Evolutionary conservation across 2,113 vertebrate genomes (phyloP), one percentile per base, ranked within the genome.

Genomic region (Chaetura pelagica): DNA sequence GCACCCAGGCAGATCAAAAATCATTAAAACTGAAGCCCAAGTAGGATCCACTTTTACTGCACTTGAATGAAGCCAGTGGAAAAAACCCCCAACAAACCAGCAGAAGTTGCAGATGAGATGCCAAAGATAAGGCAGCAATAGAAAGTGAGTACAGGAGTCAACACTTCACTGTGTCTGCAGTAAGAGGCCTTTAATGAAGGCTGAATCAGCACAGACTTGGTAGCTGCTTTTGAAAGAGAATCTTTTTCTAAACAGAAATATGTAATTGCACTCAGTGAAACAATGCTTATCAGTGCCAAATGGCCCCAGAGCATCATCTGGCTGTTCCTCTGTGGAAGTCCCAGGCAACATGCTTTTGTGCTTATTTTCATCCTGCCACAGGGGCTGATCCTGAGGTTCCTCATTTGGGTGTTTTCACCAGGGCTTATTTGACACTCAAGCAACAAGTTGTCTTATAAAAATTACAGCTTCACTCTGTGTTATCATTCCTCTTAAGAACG

Each of bases 41-140:
- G 62, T 57, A 66, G 64, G 73, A 74, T 52, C 73, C 61, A 59
- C 61, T 90, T 62, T 2, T 66, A 27, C 79, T 84, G 85, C 73
- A 40, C 85, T 90, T 49, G 20, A 35, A 93, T 78, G 57, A 62
- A 88, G 67, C 59, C 58, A 46, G 40, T 22, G 54, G 30, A 15
- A 22, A 17, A 67, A 58, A 12, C 6, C 10, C 29, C 54, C 27
- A 16, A 40, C n/a, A 67, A 55, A 2, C 6, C 57, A 72, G 32
- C 64, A 89, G 49, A 95, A 95, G 84, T 68, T 89, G 90, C 88
- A 95, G 90, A 95, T 77, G 90, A 93, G 92, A 92, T 94, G 83
- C 61, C 88, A 81, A 82, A 96, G 93, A 96, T 96, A 96, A 94
- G 63, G 94, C 96, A 93, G 93, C 73, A 64, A 48, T 16, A 93